Evolutionary conservation across 2,797 vertebrate genomes (phyloP), one percentile per base, ranked within the genome.

Genomic region (Microtus californicus): DNA sequence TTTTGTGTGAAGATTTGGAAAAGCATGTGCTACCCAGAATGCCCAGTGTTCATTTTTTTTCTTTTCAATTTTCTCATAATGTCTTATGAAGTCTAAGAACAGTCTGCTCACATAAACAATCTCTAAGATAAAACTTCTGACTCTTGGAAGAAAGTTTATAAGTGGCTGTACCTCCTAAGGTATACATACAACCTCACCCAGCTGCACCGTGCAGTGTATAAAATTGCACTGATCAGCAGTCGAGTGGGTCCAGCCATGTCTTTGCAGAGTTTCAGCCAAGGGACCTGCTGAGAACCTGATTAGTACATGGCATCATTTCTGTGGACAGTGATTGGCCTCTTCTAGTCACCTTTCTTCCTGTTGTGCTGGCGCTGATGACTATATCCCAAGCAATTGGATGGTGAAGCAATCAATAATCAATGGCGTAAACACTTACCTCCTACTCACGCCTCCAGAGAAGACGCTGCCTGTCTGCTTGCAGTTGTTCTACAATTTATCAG

Each of bases 221-320:
- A 91, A 94, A 96, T 48, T 82, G 51, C 91, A 78, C 21, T 74
- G 19, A 56, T 81, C 31, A 77, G 48, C 34, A 11, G 1, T 48
- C 2, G 15, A 54, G 27, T 45, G 14, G 59, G 54, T 56, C 78
- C 61, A 31, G 45, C 21, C 78, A 17, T 69, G 7, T 85, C 37
- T 29, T 79, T 79, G 3, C 15, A 7, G 69, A 19, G 54, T 12
- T 87, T 96, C 78, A 77, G 27, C 40, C 81, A 71, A 87, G 61
- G 48, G 45, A 31, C 61, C 67, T 63, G 88, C 91, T 95, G 61
- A 86, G 78, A 94, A 82, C 82, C 69, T 88, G 78, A 94, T 43
- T 92, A 63, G 81, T 74, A n/a, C 56, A 34, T 87, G 77, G 37
- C 61, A 19, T 96, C 45, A 85, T 88, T 88, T 90, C 87, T 19